Evolutionary conservation across 2,113 vertebrate species (phyloP).

Genomic region (Triplophysa rosa): DNA sequence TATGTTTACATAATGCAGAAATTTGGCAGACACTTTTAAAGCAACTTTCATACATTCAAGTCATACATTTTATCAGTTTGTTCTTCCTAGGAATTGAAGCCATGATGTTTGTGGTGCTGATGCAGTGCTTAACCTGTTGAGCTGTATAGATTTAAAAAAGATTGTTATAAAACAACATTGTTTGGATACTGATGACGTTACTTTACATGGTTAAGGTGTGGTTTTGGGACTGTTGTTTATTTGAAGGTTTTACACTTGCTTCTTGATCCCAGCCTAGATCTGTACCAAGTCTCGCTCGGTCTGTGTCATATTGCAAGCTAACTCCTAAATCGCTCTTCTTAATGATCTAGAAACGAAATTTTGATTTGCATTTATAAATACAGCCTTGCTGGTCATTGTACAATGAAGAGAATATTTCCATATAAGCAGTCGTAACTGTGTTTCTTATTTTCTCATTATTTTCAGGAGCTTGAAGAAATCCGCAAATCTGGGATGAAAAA

Average conservation of each 20-base stretch:
- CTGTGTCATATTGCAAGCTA: neutral
- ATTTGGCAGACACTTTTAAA: too few species aligned
- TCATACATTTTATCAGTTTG: too few species aligned
- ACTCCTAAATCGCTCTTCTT: neutral
- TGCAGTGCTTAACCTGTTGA: too few species aligned
- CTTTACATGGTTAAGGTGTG: neutral
- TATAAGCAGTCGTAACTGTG: neutral
- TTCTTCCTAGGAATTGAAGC: too few species aligned
- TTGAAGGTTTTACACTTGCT: neutral
- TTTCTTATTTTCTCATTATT: neutral
- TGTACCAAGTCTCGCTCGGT: neutral
- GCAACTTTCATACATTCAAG: too few species aligned
- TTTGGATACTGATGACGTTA: too few species aligned
- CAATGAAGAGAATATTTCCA: neutral
- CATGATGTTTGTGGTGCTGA: too few species aligned
- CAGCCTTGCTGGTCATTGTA: neutral
- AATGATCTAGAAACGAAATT: too few species aligned
- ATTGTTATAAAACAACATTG: neutral
- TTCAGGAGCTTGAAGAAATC: slow-evolving; percentile 97
- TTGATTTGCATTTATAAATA: neutral
- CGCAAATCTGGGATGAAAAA: slow-evolving; percentile 98
- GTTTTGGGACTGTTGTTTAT: slow-evolving; percentile 7
- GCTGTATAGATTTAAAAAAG: too few species aligned
- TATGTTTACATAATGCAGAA: too few species aligned
- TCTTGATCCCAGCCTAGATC: neutral